phyloP scores from a whole-genome alignment of 2,888 invertebrate genomes.

The Drosophila emarginata region DNA sequence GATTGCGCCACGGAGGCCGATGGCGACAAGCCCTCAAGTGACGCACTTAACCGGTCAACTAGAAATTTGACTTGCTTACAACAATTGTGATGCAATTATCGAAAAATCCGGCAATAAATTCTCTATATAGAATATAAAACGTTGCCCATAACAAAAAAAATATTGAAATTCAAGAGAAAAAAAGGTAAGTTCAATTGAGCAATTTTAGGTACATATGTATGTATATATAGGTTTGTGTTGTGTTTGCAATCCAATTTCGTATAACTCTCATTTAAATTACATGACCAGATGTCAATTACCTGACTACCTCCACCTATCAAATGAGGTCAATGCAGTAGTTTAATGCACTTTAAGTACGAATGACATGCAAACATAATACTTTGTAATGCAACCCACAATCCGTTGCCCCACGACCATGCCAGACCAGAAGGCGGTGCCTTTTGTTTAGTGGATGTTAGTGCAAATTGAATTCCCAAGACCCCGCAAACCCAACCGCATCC shows the following conservation, averaged over 20 bases:
- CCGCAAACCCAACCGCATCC: constrained; percentile 1
- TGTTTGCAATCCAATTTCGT: neutral
- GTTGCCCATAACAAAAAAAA: no score
- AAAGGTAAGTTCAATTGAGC: neutral
- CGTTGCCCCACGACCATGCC: neutral
- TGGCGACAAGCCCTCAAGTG: neutral
- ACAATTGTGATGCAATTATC: neutral
- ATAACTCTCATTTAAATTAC: constrained; percentile 9
- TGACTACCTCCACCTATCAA: constrained; percentile 25
- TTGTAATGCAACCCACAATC: neutral
- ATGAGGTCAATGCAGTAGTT: constrained; percentile 79
- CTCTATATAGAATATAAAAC: neutral
- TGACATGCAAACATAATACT: constrained; percentile 30
- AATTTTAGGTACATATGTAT: neutral
- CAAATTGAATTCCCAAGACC: constrained; percentile 46
- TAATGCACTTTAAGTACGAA: constrained; percentile 60
- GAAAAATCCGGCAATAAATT: neutral
- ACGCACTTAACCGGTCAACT: neutral
- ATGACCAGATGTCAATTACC: constrained; percentile 43
- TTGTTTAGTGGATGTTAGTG: constrained; percentile 16
- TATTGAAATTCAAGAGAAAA: neutral
- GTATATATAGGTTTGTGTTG: constrained; percentile 14
- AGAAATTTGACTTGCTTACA: neutral
- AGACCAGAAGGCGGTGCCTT: constrained; percentile 16
- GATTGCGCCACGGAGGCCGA: constrained; percentile 92